Conservation (phyloP, 2,888 invertebrate genomes). For the Neria commutata region DNA sequence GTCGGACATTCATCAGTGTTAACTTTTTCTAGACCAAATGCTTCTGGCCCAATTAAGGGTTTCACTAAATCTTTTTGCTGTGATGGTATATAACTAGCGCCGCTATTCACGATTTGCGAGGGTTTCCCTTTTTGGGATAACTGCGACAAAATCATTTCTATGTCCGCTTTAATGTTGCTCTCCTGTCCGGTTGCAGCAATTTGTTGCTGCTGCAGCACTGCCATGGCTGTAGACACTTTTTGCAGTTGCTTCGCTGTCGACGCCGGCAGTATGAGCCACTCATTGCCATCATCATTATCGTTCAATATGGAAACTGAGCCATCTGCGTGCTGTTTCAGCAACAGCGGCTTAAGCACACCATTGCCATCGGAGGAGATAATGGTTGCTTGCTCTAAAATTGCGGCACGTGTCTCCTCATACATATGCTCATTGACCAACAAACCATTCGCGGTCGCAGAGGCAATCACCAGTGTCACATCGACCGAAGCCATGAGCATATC, state of each 20-base stretch:
- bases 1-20: no score
- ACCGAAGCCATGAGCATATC: background rate
- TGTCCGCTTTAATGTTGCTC: background rate
- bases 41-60: no score
- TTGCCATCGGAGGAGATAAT: slow-evolving; percentile 9
- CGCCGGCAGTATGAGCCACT: slow-evolving; percentile 5
- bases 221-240: slow-evolving; percentile 2
- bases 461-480: background rate
- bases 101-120: no score
- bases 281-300: slow-evolving; percentile 17
- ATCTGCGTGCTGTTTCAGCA: slow-evolving; percentile 19
- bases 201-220: slow-evolving; percentile 12
- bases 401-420: slow-evolving; percentile 11
- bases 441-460: background rate
- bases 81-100: no score
- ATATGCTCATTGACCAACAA: slow-evolving; percentile 7
- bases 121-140: background rate
- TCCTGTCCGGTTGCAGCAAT: background rate
- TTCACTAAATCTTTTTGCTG: no score
- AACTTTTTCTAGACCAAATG: no score
- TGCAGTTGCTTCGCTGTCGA: slow-evolving; percentile 8
- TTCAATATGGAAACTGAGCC: slow-evolving; percentile 24
- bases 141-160: background rate
- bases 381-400: slow-evolving; percentile 10
- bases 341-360: slow-evolving; percentile 4